Evolutionary conservation across 2,888 invertebrate genomes (phyloP).

Genomic region (Drosophila crucigera): DNA sequence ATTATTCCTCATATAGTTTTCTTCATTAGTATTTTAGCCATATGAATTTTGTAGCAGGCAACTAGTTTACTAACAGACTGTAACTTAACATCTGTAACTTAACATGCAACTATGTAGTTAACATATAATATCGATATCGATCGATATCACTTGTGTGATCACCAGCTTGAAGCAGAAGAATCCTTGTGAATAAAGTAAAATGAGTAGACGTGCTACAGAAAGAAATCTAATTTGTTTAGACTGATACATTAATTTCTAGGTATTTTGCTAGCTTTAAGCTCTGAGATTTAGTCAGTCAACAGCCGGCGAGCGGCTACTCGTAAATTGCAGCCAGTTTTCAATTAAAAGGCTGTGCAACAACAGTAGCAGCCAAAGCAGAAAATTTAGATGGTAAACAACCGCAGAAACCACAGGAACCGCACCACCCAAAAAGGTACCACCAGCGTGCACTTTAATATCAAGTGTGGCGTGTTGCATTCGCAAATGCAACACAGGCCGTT

Average conservation of each 20-base stretch:
- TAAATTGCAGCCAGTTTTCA: conserved; percentile 47
- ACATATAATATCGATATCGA: too few relatives aligned
- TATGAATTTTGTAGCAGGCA: too few relatives aligned
- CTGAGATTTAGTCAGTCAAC: conserved; percentile 18
- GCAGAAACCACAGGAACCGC: conserved; percentile 34
- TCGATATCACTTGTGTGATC: too few relatives aligned
- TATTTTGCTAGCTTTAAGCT: conserved; percentile 1
- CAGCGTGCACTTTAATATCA: conserved; percentile 55
- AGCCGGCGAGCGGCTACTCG: conserved; percentile 11
- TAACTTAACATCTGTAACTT: too few relatives aligned
- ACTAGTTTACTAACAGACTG: too few relatives aligned
- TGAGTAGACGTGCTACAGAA: not conserved
- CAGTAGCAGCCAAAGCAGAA: conserved; percentile 9
- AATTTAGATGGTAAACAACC: conserved; percentile 34
- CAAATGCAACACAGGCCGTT: conserved; percentile 42
- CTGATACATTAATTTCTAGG: not conserved
- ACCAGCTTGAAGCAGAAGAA: too few relatives aligned
- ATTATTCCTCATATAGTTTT: too few relatives aligned
- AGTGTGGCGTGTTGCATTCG: conserved; percentile 51
- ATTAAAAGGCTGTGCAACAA: conserved; percentile 31
- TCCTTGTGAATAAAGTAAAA: too few relatives aligned
- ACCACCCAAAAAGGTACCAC: conserved; percentile 27
- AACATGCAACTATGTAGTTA: too few relatives aligned
- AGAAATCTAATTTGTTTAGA: not conserved
- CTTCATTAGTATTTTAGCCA: too few relatives aligned